A percentile compares a stretch with the other conserved stretches of the same genome.
Conservation (phyloP, 2,113 vertebrate species). For the Cephalophus harveyi region DNA sequence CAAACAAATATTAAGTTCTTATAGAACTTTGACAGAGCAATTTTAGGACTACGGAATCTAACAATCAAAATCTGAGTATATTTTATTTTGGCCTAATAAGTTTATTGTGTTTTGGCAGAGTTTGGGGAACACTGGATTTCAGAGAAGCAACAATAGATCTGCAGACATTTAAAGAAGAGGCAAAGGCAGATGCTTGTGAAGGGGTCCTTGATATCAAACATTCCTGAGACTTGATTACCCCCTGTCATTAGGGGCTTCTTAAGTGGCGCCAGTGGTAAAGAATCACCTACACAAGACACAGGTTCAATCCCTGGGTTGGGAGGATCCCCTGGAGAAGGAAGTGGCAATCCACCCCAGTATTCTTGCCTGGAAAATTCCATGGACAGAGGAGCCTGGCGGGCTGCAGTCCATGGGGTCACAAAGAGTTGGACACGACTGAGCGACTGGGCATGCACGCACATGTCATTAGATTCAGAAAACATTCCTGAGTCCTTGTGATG, state of each 20-base stretch:
- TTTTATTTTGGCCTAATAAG: not conserved
- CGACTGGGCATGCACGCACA: fast-evolving
- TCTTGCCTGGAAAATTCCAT: not conserved
- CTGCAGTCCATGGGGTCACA: not conserved
- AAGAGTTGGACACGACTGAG: not conserved
- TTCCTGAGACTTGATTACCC: not conserved
- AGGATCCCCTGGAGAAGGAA: not conserved
- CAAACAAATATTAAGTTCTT: not conserved
- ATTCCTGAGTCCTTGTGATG: not conserved
- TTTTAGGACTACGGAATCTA: not conserved
- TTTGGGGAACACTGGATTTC: not conserved
- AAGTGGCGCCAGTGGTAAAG: not conserved
- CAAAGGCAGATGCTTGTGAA: not conserved
- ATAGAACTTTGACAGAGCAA: not conserved
- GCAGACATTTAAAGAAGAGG: not conserved
- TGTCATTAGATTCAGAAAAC: not conserved
- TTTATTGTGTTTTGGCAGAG: not conserved
- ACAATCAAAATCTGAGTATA: not conserved
- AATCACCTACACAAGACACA: not conserved
- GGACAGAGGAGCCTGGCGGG: not conserved
- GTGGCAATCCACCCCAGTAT: not conserved
- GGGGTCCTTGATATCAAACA: not conserved
- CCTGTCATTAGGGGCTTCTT: not conserved
- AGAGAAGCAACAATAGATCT: not conserved
- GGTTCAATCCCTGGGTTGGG: not conserved